Evolutionary conservation across 2,888 invertebrate genomes (phyloP).

Genomic region (Dioctria rufipes): DNA sequence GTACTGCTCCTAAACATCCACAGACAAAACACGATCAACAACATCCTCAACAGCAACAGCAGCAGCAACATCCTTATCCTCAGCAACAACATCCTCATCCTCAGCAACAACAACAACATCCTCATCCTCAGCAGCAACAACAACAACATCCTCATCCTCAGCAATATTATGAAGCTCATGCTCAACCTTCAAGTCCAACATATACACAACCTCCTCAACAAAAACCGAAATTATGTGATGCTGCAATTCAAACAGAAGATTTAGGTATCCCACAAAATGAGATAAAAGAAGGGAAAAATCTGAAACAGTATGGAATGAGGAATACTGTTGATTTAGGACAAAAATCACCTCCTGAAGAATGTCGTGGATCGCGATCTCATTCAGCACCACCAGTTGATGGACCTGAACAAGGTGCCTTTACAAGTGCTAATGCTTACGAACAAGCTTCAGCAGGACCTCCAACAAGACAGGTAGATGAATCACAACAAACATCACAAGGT

Average conservation of each 20-base stretch:
- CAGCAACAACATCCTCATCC: constrained; percentile 21
- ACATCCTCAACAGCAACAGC: constrained; percentile 27
- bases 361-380: constrained; percentile 80
- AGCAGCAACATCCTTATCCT: background rate
- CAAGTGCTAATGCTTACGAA: background rate
- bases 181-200: constrained; percentile 60
- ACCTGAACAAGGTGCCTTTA: constrained; percentile 63
- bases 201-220: constrained; percentile 61
- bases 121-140: constrained; percentile 56
- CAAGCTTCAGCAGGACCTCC: background rate
- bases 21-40: background rate
- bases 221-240: constrained; percentile 68
- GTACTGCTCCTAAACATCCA: constrained; percentile 56
- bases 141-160: constrained; percentile 61
- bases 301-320: constrained; percentile 80
- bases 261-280: background rate
- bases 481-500: constrained; percentile 62
- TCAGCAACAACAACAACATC: constrained; percentile 44
- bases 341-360: constrained; percentile 73
- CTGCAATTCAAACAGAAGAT: constrained; percentile 71
- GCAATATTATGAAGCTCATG: constrained; percentile 61
- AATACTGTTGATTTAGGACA: constrained; percentile 87
- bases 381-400: constrained; percentile 81
- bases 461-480: background rate
- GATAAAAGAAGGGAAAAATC: constrained; percentile 60